Percentiles rank a stretch among this genome's conserved stretches.
Evolutionary conservation across 2,113 vertebrate genomes (phyloP).

Genomic region (Choloepus hoffmanni): DNA sequence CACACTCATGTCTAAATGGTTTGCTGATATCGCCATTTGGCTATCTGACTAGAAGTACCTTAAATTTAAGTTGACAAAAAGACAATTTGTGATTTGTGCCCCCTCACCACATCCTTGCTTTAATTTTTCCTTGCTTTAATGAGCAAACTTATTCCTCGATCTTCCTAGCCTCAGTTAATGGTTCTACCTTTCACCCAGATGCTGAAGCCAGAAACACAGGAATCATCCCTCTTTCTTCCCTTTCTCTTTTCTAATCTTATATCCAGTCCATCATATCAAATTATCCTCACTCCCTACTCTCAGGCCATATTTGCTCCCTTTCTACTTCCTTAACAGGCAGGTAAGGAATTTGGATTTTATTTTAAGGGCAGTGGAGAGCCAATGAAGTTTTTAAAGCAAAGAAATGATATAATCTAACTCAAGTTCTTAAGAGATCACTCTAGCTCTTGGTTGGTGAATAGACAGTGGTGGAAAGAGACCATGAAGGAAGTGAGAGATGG

Average conservation of each 20-base stretch:
- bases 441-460: neutral
- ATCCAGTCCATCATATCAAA: neutral
- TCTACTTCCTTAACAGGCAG: neutral
- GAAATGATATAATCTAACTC: neutral
- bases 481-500: neutral
- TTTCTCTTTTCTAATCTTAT: neutral
- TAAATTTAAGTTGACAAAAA: conserved; percentile 31
- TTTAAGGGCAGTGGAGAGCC: neutral
- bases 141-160: neutral
- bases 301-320: neutral
- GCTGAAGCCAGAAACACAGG: neutral
- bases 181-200: neutral
- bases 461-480: too few species aligned
- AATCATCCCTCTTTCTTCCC: neutral
- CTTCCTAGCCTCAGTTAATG: neutral
- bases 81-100: neutral
- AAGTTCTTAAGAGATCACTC: neutral
- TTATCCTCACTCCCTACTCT: too few species aligned
- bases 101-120: neutral
- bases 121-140: too few species aligned
- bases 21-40: neutral
- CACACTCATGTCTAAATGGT: neutral
- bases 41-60: neutral
- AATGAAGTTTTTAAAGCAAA: neutral
- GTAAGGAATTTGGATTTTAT: neutral